phyloP scores from a whole-genome alignment of 2,797 vertebrate genomes.

The Cossypha caffra region DNA sequence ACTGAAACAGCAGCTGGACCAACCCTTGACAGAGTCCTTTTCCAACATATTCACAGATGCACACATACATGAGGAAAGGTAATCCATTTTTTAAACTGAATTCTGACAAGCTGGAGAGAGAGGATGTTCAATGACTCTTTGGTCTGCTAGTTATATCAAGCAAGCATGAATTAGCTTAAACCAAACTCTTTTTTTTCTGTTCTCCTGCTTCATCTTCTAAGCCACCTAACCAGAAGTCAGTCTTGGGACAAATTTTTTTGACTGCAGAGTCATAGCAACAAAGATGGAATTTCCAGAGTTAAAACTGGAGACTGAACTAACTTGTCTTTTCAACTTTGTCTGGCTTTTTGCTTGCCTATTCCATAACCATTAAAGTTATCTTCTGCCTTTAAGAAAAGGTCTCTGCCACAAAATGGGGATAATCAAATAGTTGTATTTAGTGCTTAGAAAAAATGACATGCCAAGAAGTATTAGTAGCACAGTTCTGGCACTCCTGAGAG shows the following conservation, averaged over 20 bases:
- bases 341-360: neutral
- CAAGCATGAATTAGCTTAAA: neutral
- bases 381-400: neutral
- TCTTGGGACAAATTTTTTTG: neutral
- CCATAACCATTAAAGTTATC: neutral
- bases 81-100: neutral
- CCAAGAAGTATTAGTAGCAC: neutral
- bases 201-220: neutral
- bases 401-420: neutral
- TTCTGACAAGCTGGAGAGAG: neutral
- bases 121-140: neutral
- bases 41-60: neutral
- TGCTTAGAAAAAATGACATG: neutral
- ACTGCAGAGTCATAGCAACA: neutral
- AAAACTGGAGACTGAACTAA: neutral
- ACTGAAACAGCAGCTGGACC: neutral
- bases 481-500: neutral
- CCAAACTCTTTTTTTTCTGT: neutral
- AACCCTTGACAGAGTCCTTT: neutral
- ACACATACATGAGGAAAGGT: neutral
- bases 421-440: neutral
- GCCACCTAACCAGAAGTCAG: neutral
- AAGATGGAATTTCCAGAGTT: neutral
- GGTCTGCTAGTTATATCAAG: neutral
- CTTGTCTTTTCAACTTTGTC: neutral